Conservation (phyloP, 92 coral and sea anemone genomes). For the Phenganax marumi region DNA sequence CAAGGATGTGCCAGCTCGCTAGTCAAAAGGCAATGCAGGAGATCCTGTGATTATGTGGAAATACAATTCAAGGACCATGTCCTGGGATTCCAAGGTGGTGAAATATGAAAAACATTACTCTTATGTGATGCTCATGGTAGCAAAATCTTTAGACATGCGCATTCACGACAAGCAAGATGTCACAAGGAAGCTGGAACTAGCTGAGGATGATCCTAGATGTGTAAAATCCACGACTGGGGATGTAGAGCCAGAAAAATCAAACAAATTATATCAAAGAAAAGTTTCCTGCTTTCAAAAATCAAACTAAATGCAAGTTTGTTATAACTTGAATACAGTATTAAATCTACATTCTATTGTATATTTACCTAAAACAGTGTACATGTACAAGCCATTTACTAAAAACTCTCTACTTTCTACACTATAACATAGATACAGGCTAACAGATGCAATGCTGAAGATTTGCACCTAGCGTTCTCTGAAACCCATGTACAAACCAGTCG, state of each 20-base stretch:
- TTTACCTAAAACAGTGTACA: too few species aligned
- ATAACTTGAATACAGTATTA: too few species aligned
- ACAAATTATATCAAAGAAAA: neutral
- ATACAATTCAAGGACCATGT: constrained; percentile 43
- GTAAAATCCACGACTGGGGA: neutral
- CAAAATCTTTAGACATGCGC: neutral
- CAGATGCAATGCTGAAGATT: too few species aligned
- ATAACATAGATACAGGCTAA: too few species aligned
- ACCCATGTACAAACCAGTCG: constrained; percentile 61
- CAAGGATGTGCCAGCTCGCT: constrained; percentile 11
- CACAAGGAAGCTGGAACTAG: neutral
- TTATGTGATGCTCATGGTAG: neutral
- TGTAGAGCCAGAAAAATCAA: neutral
- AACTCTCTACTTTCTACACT: too few species aligned
- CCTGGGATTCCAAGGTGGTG: constrained; percentile 32
- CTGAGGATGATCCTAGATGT: neutral
- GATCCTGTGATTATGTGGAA: constrained; percentile 43
- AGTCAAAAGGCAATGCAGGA: neutral
- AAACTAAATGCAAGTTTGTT: neutral
- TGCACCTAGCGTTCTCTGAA: constrained; percentile 32
- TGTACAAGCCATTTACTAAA: too few species aligned
- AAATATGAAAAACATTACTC: neutral
- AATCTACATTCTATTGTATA: too few species aligned
- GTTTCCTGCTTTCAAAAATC: neutral
- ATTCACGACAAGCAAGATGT: neutral